These are phyloP conservation scores for Clepsis dumicolana DNA, from an alignment of 2,888 invertebrate genomes.

Conservation along the genomic window DNA sequence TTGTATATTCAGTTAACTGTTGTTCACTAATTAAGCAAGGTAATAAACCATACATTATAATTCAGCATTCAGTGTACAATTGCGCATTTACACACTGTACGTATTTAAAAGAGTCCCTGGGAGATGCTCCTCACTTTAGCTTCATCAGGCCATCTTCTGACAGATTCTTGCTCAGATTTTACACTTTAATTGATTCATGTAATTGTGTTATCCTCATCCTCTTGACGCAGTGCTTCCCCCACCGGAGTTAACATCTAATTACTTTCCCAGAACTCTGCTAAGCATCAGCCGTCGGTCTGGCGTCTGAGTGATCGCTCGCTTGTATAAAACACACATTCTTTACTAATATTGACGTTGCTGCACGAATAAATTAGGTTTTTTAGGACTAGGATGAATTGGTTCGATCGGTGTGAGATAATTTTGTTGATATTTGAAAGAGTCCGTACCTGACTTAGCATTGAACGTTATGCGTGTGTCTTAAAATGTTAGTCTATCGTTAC, in stretches of 20 bases:
- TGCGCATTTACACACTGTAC: no score
- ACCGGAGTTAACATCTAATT: background rate
- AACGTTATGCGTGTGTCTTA: no score
- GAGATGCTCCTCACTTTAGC: no score
- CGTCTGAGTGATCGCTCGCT: conserved; percentile 11
- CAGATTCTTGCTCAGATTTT: no score
- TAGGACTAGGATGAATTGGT: background rate
- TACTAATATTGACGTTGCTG: conserved; percentile 1
- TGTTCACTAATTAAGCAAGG: no score
- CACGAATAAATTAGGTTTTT: background rate
- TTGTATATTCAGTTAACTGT: no score
- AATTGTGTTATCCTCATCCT: background rate
- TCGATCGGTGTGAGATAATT: background rate
- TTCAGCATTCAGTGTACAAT: no score
- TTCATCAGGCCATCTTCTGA: no score
- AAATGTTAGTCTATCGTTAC: no score
- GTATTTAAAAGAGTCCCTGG: no score
- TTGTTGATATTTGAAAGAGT: background rate
- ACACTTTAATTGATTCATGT: background rate
- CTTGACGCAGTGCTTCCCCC: background rate
- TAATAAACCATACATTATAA: no score
- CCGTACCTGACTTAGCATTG: no score
- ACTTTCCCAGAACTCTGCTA: conserved; percentile 5
- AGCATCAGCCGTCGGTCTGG: conserved; percentile 28
- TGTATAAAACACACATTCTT: conserved; percentile 24